phyloP scores from a whole-genome alignment of 2,113 vertebrate species.

The Lates calcarifer region DNA sequence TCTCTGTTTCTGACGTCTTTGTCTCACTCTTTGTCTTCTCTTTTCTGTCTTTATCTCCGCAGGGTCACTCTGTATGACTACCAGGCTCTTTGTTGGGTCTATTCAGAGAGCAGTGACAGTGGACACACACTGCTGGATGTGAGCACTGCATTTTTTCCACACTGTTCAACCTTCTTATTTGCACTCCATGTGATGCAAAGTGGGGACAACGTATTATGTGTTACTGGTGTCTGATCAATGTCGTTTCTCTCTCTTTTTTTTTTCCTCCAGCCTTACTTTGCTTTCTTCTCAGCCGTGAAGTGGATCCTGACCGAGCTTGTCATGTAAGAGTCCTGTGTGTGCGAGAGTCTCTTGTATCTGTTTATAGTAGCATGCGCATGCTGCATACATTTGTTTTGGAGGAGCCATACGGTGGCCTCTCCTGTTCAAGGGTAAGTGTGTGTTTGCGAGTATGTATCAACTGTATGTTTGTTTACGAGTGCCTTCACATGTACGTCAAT shows the following conservation, averaged over 20 bases:
- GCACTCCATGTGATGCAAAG: background rate
- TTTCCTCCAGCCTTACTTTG: constrained; percentile 91
- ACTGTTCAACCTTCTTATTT: background rate
- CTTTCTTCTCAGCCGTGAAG: constrained; percentile 92
- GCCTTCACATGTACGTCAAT: constrained; percentile 43
- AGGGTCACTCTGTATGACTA: constrained; percentile 99
- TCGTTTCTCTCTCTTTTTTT: constrained; percentile 1
- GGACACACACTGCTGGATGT: constrained; percentile 93
- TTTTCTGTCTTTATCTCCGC: constrained; percentile 42
- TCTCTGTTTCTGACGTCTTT: constrained; percentile 9
- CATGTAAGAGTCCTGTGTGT: constrained; percentile 89
- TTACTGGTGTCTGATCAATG: constrained; percentile 12
- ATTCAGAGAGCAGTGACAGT: constrained; percentile 93
- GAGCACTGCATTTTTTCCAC: constrained; percentile 78
- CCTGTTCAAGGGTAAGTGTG: constrained; percentile 32
- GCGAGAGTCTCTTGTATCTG: constrained; percentile 20
- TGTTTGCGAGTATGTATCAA: constrained; percentile 43
- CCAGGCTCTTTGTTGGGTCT: constrained; percentile 95
- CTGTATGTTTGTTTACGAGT: constrained; percentile 67
- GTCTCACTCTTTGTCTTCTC: background rate
- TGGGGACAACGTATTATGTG: background rate
- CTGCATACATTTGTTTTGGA: constrained; percentile 18
- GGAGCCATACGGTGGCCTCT: constrained; percentile 8
- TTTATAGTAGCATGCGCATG: background rate
- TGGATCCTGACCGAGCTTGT: constrained; percentile 97